A percentile compares a stretch with the other conserved stretches of the same genome.
Evolutionary conservation across 2,888 invertebrate species (phyloP).

Genomic region (Amblyteles armatorius): DNA sequence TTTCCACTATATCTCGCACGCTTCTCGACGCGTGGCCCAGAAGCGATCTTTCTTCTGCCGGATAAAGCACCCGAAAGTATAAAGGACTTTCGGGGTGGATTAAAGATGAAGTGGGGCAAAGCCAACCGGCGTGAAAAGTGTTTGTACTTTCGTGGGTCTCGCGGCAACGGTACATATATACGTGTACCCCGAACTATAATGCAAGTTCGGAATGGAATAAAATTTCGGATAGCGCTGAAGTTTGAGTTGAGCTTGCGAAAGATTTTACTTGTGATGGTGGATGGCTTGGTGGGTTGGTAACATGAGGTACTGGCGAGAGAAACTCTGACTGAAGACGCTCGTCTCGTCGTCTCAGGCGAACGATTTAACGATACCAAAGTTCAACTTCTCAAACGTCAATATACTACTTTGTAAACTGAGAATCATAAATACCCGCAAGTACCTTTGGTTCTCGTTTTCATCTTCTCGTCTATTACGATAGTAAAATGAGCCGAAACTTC

Average conservation of each 20-base stretch:
- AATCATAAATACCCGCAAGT: conserved; percentile 22
- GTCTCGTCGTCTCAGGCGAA: conserved; percentile 10
- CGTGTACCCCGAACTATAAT: not conserved
- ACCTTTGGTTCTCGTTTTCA: not conserved
- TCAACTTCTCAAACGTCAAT: conserved; percentile 36
- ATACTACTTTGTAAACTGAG: conserved; percentile 19
- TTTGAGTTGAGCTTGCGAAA: conserved; percentile 41
- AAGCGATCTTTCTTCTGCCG: conserved; percentile 24
- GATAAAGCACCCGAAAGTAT: conserved; percentile 21
- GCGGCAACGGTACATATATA: conserved; percentile 15
- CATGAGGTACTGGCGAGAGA: not conserved
- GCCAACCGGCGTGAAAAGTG: conserved; percentile 30
- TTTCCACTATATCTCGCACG: conserved; percentile 11
- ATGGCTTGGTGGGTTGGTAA: not conserved
- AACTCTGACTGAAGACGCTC: conserved; percentile 1
- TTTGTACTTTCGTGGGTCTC: conserved; percentile 35
- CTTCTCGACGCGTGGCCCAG: not conserved
- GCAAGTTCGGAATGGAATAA: conserved; percentile 38
- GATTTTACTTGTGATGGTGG: conserved; percentile 27
- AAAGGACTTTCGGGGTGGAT: conserved; percentile 33
- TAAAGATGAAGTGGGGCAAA: conserved; percentile 33
- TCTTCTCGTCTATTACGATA: not conserved
- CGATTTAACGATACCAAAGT: conserved; percentile 29
- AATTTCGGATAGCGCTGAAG: conserved; percentile 36
- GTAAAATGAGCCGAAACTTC: not conserved